Evolutionary conservation across 2,888 invertebrate genomes (phyloP).

Genomic region (Tortrix viridana): DNA sequence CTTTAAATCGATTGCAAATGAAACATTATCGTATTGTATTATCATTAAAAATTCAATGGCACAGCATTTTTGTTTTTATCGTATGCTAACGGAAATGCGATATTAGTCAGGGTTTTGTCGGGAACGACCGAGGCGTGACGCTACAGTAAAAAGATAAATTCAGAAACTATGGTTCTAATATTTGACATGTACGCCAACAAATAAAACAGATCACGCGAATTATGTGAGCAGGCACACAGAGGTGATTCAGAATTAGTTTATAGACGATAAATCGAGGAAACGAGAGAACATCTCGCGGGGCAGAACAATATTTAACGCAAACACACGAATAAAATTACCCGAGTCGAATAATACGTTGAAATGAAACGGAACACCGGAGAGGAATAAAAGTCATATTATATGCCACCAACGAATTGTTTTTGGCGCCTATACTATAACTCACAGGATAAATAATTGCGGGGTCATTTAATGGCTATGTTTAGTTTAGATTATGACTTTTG

Average conservation of each 20-base stretch:
- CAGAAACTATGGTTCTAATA: conserved; percentile 7
- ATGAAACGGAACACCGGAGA: conserved; percentile 48
- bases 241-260: conserved; percentile 55
- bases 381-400: conserved; percentile 55
- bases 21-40: background rate
- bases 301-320: conserved; percentile 49
- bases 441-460: conserved; percentile 15
- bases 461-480: conserved; percentile 21
- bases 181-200: conserved; percentile 18
- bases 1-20: background rate
- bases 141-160: conserved; percentile 4
- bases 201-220: conserved; percentile 24
- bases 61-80: conserved; percentile 13
- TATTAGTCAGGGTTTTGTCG: conserved; percentile 12
- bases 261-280: conserved; percentile 57
- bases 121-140: background rate
- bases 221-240: conserved; percentile 43
- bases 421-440: conserved; percentile 50
- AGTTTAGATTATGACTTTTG: conserved; percentile 14
- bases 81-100: conserved; percentile 21
- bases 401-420: conserved; percentile 40
- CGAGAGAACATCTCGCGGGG: conserved; percentile 45
- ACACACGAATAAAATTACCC: conserved; percentile 42
- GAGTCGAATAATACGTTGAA: conserved; percentile 2
- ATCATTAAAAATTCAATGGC: background rate